phyloP scores from a whole-genome alignment of 2,888 invertebrate species.

The Dendrolimus pini region DNA sequence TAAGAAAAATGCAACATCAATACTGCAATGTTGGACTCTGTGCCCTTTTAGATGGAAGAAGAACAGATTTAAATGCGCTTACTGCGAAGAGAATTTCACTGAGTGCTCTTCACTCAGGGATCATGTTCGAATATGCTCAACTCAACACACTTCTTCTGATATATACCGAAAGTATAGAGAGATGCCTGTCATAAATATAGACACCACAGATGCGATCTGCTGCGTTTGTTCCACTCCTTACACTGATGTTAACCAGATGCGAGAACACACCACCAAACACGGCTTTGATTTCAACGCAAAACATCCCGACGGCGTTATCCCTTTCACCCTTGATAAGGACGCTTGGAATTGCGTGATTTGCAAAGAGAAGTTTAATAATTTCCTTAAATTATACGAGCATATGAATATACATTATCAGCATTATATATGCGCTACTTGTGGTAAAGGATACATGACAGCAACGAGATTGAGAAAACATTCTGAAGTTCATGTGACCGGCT shows the following conservation, averaged over 20 bases:
- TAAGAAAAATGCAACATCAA: constrained; percentile 57
- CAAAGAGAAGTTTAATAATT: constrained; percentile 51
- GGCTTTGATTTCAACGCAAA: constrained; percentile 41
- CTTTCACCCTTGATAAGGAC: constrained; percentile 54
- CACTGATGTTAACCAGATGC: constrained; percentile 37
- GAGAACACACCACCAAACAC: constrained; percentile 47
- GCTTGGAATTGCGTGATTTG: constrained; percentile 58
- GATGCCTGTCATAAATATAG: constrained; percentile 61
- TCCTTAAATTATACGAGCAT: constrained; percentile 61
- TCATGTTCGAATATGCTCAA: constrained; percentile 45
- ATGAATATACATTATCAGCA: constrained; percentile 66
- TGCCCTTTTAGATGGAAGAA: constrained; percentile 62
- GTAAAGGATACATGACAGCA: constrained; percentile 65
- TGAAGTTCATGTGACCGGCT: constrained; percentile 55
- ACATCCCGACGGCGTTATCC: constrained; percentile 58
- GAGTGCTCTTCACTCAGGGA: constrained; percentile 44
- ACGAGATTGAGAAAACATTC: constrained; percentile 59
- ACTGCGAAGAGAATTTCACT: constrained; percentile 55
- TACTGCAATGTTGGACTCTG: constrained; percentile 56
- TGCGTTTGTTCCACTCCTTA: constrained; percentile 40
- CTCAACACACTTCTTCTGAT: constrained; percentile 42
- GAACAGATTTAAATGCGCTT: constrained; percentile 60
- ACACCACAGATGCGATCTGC: constrained; percentile 47
- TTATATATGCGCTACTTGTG: constrained; percentile 62
- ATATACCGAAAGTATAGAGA: constrained; percentile 65